These are phyloP conservation scores for Leptoteleia sp. DNA, from an alignment of 1,140 invertebrate species.

Conservation along the genomic window DNA sequence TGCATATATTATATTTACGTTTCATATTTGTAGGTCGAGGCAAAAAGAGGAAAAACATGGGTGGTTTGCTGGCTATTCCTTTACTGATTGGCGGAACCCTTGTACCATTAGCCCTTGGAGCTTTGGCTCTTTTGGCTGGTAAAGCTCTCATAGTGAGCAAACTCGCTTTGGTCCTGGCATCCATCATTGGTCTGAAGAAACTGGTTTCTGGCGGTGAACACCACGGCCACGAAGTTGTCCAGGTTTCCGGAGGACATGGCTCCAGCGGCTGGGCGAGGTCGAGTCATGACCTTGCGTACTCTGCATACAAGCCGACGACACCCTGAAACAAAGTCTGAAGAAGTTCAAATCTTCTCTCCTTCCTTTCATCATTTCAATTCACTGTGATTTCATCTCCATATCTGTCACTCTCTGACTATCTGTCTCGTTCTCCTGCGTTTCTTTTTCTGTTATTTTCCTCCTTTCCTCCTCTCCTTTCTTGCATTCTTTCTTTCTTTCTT, in stretches of 20 bases:
- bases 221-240: too few species aligned
- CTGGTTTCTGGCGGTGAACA: too few species aligned
- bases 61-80: constrained; percentile 87
- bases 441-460: too few species aligned
- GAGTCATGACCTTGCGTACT: constrained; percentile 79
- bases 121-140: constrained; percentile 89
- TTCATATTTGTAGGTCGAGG: constrained; percentile 82
- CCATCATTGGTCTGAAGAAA: too few species aligned
- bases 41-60: constrained; percentile 86
- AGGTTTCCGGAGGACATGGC: too few species aligned
- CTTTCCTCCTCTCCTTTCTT: too few species aligned
- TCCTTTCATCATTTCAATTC: constrained; percentile 55
- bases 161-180: too few species aligned
- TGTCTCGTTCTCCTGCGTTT: constrained; percentile 5
- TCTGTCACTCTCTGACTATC: constrained; percentile 42
- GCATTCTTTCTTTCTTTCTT: too few species aligned
- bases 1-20: constrained; percentile 32
- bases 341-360: constrained; percentile 41
- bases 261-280: too few species aligned
- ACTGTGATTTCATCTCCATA: constrained; percentile 64
- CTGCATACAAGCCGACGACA: too few species aligned
- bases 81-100: constrained; percentile 89
- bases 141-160: too few species aligned
- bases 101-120: constrained; percentile 89
- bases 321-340: constrained; percentile 55